Evolutionary conservation across 2,113 vertebrate genomes (phyloP).

Genomic region (Brienomyrus brachyistius): DNA sequence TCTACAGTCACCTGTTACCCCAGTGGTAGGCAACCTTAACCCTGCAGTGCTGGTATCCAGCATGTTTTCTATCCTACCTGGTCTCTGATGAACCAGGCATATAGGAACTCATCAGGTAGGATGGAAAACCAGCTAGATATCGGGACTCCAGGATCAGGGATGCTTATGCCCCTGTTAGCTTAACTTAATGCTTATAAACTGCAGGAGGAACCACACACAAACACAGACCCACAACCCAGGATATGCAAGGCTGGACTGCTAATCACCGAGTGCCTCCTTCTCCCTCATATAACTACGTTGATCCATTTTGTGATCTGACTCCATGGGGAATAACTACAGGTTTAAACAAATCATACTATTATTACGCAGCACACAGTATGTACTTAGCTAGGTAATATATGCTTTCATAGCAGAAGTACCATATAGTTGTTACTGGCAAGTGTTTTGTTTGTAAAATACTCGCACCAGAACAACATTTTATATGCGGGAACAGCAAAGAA

Average conservation of each 20-base stretch:
- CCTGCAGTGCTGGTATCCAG: not conserved
- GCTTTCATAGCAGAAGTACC: not conserved
- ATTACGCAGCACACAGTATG: not conserved
- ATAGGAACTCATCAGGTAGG: not conserved
- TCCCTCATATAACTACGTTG: not conserved
- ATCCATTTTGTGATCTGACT: not conserved
- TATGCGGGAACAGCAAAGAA: not conserved
- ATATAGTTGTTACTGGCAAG: not conserved
- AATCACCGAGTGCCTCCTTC: not conserved
- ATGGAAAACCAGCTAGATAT: not conserved
- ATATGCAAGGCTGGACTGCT: not conserved
- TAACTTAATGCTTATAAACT: not conserved
- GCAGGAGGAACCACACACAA: not conserved
- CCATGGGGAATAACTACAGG: not conserved
- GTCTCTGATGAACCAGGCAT: not conserved
- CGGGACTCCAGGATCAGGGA: not conserved
- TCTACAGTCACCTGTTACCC: not conserved
- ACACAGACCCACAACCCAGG: not conserved
- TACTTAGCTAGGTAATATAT: not conserved
- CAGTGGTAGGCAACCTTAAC: not conserved
- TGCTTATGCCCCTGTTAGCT: not conserved
- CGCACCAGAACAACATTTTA: not conserved
- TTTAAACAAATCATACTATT: not conserved
- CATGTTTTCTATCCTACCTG: not conserved
- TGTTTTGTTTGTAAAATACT: not conserved